A percentile compares a stretch with the other conserved stretches of the same genome.
phyloP scores from a whole-genome alignment of 2,113 vertebrate genomes.

The Podarcis muralis region DNA sequence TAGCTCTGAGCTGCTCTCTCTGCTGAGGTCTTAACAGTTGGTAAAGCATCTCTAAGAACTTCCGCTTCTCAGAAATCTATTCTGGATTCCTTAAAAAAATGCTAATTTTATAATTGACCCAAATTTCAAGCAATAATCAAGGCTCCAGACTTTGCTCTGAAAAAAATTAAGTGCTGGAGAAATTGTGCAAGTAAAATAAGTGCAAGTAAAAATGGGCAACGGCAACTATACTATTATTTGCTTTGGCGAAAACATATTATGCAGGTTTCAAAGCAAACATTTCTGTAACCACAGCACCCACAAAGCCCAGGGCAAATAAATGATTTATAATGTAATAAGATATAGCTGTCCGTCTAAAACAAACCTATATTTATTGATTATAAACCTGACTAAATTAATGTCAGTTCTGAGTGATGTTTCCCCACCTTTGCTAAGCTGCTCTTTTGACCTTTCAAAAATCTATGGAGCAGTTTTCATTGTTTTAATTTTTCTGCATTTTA shows the following conservation, averaged over 20 bases:
- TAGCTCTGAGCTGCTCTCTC: background rate
- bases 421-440: background rate
- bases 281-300: background rate
- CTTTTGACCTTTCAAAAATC: conserved; percentile 7
- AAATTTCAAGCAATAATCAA: background rate
- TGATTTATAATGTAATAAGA: background rate
- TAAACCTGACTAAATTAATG: conserved; percentile 1
- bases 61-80: background rate
- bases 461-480: background rate
- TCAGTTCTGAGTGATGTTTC: background rate
- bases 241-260: background rate
- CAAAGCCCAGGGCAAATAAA: background rate
- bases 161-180: no score
- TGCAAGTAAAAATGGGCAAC: no score
- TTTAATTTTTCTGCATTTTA: background rate
- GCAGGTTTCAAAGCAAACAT: background rate
- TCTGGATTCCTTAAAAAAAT: background rate
- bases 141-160: background rate
- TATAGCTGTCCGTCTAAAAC: background rate
- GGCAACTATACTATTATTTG: no score
- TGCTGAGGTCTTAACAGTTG: background rate
- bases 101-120: background rate
- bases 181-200: no score
- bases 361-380: conserved; percentile 20
- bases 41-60: background rate